Evolutionary conservation across 2,888 invertebrate species (phyloP).

Genomic region (Leucophenga montana): DNA sequence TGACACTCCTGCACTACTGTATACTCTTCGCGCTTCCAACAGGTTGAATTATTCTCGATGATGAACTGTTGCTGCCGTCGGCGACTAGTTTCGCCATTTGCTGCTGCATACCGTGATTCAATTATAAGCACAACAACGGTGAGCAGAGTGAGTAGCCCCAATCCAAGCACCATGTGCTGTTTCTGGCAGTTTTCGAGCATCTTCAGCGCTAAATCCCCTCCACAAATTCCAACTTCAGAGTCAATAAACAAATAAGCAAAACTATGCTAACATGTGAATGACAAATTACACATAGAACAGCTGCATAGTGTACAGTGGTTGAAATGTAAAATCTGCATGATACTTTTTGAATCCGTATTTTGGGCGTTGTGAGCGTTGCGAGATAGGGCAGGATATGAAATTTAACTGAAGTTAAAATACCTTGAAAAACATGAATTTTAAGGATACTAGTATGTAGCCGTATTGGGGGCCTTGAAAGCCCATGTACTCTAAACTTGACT

Average conservation of each 20-base stretch:
- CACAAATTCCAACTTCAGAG: background rate
- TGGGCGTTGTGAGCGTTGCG: too few relatives aligned
- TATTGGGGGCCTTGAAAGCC: too few relatives aligned
- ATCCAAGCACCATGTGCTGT: slow-evolving; percentile 86
- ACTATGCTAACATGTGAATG: background rate
- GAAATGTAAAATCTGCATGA: too few relatives aligned
- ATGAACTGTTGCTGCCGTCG: slow-evolving; percentile 75
- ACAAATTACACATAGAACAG: background rate
- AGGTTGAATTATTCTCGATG: slow-evolving; percentile 85
- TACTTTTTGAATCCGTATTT: too few relatives aligned
- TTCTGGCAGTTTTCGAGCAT: slow-evolving; percentile 91
- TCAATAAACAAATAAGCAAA: background rate
- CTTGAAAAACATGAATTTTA: too few relatives aligned
- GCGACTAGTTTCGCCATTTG: slow-evolving; percentile 49
- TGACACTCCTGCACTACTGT: slow-evolving; percentile 83
- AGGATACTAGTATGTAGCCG: too few relatives aligned
- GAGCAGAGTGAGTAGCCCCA: slow-evolving; percentile 83
- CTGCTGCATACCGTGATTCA: slow-evolving; percentile 78
- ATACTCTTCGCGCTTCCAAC: slow-evolving; percentile 83
- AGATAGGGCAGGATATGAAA: too few relatives aligned
- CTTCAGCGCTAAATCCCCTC: slow-evolving; percentile 27
- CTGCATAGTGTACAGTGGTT: background rate
- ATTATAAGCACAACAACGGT: slow-evolving; percentile 87
- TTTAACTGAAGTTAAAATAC: too few relatives aligned
- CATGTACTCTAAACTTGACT: too few relatives aligned